A percentile compares a stretch with the other conserved stretches of the same genome.
Evolutionary conservation across 2,113 vertebrate species (phyloP).

Genomic region (Noturus placidus): DNA sequence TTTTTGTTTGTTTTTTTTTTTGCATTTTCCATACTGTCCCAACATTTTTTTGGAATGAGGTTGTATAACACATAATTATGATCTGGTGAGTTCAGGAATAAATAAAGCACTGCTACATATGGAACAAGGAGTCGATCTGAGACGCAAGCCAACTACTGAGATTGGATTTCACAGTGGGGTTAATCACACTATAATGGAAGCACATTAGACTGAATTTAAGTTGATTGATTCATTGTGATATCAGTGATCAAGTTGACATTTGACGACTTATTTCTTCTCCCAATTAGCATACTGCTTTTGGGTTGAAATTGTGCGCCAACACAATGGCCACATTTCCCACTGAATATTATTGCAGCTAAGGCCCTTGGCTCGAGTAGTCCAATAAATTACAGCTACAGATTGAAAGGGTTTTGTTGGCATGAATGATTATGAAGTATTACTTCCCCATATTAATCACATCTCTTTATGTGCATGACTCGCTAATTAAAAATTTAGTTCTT

Average conservation of each 20-base stretch:
- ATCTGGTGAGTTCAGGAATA: background rate
- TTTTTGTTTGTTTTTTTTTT: no score
- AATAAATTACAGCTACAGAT: background rate
- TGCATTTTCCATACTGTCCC: no score
- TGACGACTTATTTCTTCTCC: background rate
- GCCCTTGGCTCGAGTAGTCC: background rate
- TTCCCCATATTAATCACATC: conserved; percentile 59
- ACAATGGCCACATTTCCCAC: background rate
- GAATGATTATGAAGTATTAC: conserved; percentile 57
- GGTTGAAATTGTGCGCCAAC: background rate
- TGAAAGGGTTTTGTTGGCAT: conserved; percentile 12
- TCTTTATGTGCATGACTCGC: conserved; percentile 59
- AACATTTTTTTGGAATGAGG: no score
- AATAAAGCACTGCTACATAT: background rate
- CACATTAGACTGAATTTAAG: background rate
- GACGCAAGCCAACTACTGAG: background rate
- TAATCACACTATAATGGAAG: background rate
- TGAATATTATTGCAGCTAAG: conserved; percentile 11
- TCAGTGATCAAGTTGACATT: background rate
- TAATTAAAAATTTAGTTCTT: conserved; percentile 63
- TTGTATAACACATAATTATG: background rate
- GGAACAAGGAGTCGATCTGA: background rate
- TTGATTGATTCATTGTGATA: background rate
- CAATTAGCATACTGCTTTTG: background rate
- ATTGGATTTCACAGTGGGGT: background rate